These are phyloP conservation scores for Sylvia borin DNA, from an alignment of 2,797 vertebrate species.

Conservation along the genomic window DNA sequence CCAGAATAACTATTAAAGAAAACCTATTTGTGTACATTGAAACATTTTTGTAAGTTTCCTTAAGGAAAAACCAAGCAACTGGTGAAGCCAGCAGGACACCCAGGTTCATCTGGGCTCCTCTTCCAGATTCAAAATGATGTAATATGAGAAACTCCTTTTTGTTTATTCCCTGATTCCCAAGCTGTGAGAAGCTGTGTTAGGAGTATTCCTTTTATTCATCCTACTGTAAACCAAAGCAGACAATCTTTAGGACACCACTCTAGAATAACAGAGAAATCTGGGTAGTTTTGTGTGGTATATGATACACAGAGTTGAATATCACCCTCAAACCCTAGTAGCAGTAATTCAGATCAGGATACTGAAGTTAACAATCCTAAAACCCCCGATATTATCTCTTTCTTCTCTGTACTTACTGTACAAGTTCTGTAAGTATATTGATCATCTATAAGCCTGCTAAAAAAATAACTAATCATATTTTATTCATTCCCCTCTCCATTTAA, in stretches of 20 bases:
- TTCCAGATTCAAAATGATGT: neutral
- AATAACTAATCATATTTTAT: neutral
- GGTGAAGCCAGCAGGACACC: neutral
- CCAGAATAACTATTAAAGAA: neutral
- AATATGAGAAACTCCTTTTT: neutral
- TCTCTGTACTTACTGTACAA: neutral
- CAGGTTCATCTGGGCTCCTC: neutral
- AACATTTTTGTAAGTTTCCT: neutral
- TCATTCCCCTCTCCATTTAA: neutral
- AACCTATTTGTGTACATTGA: neutral
- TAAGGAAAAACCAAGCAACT: neutral
- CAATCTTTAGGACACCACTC: neutral
- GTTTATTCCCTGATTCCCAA: neutral
- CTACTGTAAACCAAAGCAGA: neutral
- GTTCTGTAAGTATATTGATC: neutral
- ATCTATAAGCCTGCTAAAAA: neutral
- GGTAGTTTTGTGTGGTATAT: neutral
- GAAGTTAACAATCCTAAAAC: neutral
- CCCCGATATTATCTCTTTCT: fast-evolving
- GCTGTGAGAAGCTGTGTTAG: neutral
- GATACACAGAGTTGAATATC: neutral
- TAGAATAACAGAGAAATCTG: neutral
- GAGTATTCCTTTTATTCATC: neutral
- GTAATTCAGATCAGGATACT: neutral
- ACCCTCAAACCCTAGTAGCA: neutral